Conservation (phyloP, 2,888 invertebrate species). For the Leptinotarsa rubiginosa region DNA sequence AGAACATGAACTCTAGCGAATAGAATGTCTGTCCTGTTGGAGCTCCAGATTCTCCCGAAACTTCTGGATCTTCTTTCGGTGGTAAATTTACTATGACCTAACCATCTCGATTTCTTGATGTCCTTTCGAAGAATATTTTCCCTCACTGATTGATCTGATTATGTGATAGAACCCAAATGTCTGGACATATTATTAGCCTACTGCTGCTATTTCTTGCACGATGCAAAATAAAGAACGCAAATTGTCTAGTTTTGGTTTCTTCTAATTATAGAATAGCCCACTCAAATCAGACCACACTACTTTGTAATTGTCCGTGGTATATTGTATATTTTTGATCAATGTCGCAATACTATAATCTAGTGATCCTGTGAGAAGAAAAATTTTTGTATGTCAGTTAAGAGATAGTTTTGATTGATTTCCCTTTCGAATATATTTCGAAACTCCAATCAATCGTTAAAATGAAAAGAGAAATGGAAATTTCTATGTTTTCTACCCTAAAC, state of each 20-base stretch:
- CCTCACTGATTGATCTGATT: constrained; percentile 25
- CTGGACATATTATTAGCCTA: constrained; percentile 31
- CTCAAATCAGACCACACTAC: constrained; percentile 29
- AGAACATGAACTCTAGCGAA: too few relatives aligned
- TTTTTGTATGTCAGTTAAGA: constrained; percentile 33
- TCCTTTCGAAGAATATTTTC: too few relatives aligned
- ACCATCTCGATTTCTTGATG: too few relatives aligned
- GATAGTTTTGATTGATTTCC: constrained; percentile 36
- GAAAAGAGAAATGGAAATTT: too few relatives aligned
- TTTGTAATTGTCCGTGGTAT: constrained; percentile 28
- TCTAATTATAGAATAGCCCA: constrained; percentile 29
- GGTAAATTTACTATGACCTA: too few relatives aligned
- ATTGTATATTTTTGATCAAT: constrained; percentile 30
- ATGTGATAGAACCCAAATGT: constrained; percentile 23
- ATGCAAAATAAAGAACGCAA: constrained; percentile 14
- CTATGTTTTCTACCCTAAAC: too few relatives aligned
- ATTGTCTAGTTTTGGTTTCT: constrained; percentile 12
- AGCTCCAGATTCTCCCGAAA: too few relatives aligned
- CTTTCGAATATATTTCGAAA: constrained; percentile 33
- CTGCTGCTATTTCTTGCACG: constrained; percentile 23
- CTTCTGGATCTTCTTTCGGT: too few relatives aligned
- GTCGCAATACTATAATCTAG: too few relatives aligned
- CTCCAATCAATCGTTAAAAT: constrained; percentile 32
- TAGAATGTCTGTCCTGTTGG: too few relatives aligned
- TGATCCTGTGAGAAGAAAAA: constrained; percentile 36